These are phyloP conservation scores for Helicolenus hilgendorfi DNA, from an alignment of 2,797 vertebrate species.

Conservation along the genomic window DNA sequence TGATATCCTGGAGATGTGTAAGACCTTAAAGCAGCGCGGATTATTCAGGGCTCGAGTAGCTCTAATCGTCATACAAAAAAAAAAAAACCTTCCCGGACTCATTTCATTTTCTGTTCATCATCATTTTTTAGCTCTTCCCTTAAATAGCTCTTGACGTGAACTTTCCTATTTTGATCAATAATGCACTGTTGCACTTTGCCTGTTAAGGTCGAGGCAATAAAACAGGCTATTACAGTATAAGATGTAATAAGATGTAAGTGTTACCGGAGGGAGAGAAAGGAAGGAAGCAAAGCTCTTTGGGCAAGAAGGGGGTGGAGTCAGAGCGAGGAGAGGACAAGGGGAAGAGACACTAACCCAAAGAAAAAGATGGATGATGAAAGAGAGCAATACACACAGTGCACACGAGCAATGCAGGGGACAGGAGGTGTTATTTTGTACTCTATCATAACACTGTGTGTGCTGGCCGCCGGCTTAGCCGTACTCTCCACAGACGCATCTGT, in stretches of 20 bases:
- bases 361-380: conserved; percentile 63
- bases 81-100: background rate
- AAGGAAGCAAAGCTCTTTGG: conserved; percentile 33
- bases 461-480: conserved; percentile 60
- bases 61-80: background rate
- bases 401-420: conserved; percentile 46
- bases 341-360: conserved; percentile 27
- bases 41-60: conserved; percentile 17
- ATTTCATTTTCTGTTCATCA: conserved; percentile 13
- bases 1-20: conserved; percentile 38
- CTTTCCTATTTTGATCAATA: conserved; percentile 52
- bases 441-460: conserved; percentile 70
- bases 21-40: background rate
- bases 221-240: conserved; percentile 21
- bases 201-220: conserved; percentile 44
- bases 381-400: conserved; percentile 35
- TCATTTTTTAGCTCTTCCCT: conserved; percentile 2
- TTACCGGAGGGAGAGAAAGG: conserved; percentile 11
- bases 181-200: conserved; percentile 9
- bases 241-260: conserved; percentile 38
- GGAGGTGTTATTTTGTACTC: conserved; percentile 78
- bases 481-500: conserved; percentile 60
- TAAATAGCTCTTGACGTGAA: conserved; percentile 7
- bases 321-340: background rate
- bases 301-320: background rate